Conservation (phyloP, 1,140 invertebrate species). For the Eriosoma lanigerum region DNA sequence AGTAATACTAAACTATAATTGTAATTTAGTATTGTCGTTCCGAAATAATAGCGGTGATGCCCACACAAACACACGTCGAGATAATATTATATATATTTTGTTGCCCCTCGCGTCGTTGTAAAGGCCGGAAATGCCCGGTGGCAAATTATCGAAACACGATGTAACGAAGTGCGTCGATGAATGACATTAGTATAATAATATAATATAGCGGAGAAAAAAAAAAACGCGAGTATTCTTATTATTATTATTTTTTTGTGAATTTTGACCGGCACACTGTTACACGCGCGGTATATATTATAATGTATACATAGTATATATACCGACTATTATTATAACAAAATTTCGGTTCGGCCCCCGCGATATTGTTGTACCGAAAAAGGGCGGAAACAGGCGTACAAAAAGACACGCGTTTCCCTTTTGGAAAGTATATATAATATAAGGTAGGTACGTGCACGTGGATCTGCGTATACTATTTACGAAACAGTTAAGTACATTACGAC, state of each 20-base stretch:
- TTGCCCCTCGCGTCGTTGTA: not conserved
- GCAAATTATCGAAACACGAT: constrained; percentile 44
- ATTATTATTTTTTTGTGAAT: not conserved
- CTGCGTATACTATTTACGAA: not conserved
- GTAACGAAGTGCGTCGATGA: constrained; percentile 42
- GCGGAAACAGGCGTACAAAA: constrained; percentile 49
- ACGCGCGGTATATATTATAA: no score
- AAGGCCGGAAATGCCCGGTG: constrained; percentile 51
- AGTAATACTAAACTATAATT: no score
- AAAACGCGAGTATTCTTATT: constrained; percentile 17
- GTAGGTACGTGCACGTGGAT: not conserved
- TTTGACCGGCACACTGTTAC: constrained; percentile 34
- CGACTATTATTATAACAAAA: constrained; percentile 48
- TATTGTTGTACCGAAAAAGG: constrained; percentile 46
- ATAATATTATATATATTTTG: constrained; percentile 3
- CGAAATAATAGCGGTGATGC: constrained; percentile 39
- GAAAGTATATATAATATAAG: constrained; percentile 16
- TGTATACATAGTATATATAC: no score
- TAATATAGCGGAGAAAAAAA: not conserved
- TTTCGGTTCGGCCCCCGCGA: constrained; percentile 50
- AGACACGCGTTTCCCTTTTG: constrained; percentile 25
- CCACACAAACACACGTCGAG: constrained; percentile 45
- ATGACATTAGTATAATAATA: not conserved
- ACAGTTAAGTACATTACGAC: not conserved
- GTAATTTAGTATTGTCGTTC: constrained; percentile 39